These are phyloP conservation scores for Anastrepha ludens DNA, from an alignment of 1,140 invertebrate genomes.

Conservation along the genomic window DNA sequence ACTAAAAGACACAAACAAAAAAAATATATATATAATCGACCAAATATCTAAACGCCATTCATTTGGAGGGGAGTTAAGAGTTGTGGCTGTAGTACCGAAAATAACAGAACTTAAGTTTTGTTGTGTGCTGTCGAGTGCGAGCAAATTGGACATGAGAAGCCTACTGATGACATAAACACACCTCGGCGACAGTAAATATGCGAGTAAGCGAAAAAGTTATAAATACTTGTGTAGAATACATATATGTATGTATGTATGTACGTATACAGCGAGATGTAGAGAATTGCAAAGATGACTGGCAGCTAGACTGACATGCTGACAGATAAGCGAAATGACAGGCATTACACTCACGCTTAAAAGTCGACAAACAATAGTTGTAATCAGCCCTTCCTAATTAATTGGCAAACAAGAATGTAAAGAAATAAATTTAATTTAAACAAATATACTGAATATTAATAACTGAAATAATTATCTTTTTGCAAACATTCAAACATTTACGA, in stretches of 20 bases:
- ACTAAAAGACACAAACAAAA: not conserved
- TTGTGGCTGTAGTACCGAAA: not conserved
- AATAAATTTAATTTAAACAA: not conserved
- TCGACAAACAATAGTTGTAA: not conserved
- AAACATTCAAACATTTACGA: not conserved
- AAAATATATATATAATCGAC: constrained; percentile 7
- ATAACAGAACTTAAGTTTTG: constrained; percentile 5
- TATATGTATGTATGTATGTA: too few relatives aligned
- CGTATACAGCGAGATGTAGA: not conserved
- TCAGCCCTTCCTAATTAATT: not conserved
- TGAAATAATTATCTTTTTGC: not conserved
- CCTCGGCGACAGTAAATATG: not conserved
- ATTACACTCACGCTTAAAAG: not conserved
- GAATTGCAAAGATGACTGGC: not conserved
- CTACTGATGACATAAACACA: constrained; percentile 43
- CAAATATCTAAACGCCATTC: constrained; percentile 24
- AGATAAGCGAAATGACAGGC: not conserved
- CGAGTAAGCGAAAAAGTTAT: not conserved
- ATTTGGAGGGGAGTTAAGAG: not conserved
- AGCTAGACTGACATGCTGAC: not conserved
- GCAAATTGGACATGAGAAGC: constrained; percentile 31
- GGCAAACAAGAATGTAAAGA: not conserved
- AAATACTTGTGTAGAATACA: too few relatives aligned
- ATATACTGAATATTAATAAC: not conserved
- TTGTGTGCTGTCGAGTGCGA: not conserved